Evolutionary conservation across 2,888 invertebrate species (phyloP), one percentile per base, ranked within the genome.

Genomic region (Eupithecia abbreviata): DNA sequence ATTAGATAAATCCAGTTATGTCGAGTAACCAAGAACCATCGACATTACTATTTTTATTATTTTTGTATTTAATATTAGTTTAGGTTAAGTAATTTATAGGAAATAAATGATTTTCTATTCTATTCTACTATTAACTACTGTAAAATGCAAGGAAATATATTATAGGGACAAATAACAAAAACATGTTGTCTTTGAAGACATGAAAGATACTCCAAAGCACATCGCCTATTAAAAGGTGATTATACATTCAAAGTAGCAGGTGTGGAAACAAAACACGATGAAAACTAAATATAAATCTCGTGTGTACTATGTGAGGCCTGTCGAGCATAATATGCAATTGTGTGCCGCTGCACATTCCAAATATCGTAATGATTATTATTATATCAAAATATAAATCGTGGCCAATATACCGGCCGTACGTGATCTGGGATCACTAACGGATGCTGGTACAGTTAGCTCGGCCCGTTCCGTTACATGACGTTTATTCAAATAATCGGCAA

Each of bases 401-500:
- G 58, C 9, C 51, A 42, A 66, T 67, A 70, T 41, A 66, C 47
- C 45, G 69, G 0, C 72, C 72, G 49, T 18, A 51, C 72, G 67
- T 67, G 71, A 77, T 73, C 66, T 71, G 47, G 69, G 18, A 67
- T 49, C 70, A 45, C 45, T 45, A 45, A 45, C 45, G 45, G 45
- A 7, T 71, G 12, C 72, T 74, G 62, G 69, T 74, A 69, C 72
- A 69, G 69, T 65, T 69, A 70, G 74, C 66, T 58, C 47, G 68
- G 68, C 68, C 71, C 76, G 58, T 62, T 69, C 15, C 76, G 49
- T 69, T 49, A 7, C 15, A 65, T 51, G 66, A 71, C 65, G 49
- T 62, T 71, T 71, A n/a, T 13, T 51, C 51, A 13, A 66, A 66
- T 42, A 5, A 67, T n/a, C n/a, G 58, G 58, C 58, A 10, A 4